Base-by-base conservation (phyloP, 2,113 vertebrate genomes). In the Phocoena phocoena region DNA sequence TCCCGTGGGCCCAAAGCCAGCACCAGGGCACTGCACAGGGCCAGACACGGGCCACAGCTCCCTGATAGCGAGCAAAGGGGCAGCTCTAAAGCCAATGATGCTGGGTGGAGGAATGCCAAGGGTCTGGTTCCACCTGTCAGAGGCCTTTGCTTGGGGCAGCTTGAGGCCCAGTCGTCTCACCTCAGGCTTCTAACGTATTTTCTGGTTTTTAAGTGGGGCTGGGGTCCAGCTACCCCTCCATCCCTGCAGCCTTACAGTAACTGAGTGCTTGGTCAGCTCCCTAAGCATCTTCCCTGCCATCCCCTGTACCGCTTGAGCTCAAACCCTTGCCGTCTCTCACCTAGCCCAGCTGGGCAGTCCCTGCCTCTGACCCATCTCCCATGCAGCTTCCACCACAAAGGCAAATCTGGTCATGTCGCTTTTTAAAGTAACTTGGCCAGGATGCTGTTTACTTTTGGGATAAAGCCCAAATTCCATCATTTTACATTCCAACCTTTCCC, bases 161-260 rank as follows among this genome's bases (percentile, higher is more conserved):
- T 38, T 4, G 77, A 73, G 41, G n/a, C 20, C 36, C 36, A 23
- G 1, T 12, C 0, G 0, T 63, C 38, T 84, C 21, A 41, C 6
- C 23, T 38, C 26, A 38, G 4, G 25, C 36, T 76, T 44, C 70
- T 79, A 41, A 62, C 1, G 0, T 47, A 28, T 81, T 36, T 90
- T 28, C 26, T 10, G 0, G 25, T 53, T 53, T 36, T 13, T 44
- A 25, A 70, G 33, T 5, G 0, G 0, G 15, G 14, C 3, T 1
- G 10, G 2, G 2, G 20, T 58, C 6, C 17, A 88, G n/a, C 21
- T 81, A 77, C 2, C 1, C 4, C 23, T 47, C 31, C 36, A 47
- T 33, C 28, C 58, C 82, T 77, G 31, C 4, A 63, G 31, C 38
- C 50, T 87, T 55, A 20, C 5, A 28, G 38, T 38, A 18, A 33